Evolutionary conservation across 2,888 invertebrate genomes (phyloP), one percentile per base, ranked within the genome.

Genomic region (Podotricha telesiphe): DNA sequence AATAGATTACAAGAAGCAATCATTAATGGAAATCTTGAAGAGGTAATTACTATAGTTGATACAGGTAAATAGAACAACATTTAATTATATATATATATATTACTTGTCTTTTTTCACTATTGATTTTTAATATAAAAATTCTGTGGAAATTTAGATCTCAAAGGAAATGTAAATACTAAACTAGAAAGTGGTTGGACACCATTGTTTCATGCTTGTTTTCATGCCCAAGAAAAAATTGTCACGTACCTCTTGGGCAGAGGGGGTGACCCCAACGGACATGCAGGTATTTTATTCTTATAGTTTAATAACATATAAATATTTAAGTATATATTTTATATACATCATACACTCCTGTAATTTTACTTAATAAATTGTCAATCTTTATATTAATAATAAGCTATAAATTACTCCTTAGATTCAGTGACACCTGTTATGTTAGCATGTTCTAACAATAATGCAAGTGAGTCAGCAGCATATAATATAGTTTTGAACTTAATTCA

Each of bases 381-480:
- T 22, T 20, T 20, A 11, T 50, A 51, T 51, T 0, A 51, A 4
- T 51, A 22, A 22, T 15, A 7, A 22, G 13, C 0, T 51, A 13
- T 22, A 22, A 51, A 34, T 17, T 55, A 8, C 11, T 55, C 42
- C 7, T 37, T 50, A 95, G 95, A 95, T 85, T 94, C 94, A n/a
- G 91, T 91, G 65, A 95, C 95, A 48, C 93, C 94, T 28, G 81
- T 95, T 64, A 95, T 95, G 95, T 93, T 94, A 72, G 92, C 94
- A 37, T 95, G 95, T 77, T 91, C 94, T n/a, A 95, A 94, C 76
- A 90, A 86, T 75, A 94, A 93, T 71, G 86, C 86, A n/a, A 86
- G 82, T 71, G 83, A 84, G 63, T 86, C 87, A n/a, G 80, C 85
- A 4, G 85, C 93, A 63, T 84, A 87, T 62, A 84, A 87, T 71